phyloP scores from a whole-genome alignment of 2,113 vertebrate species.

The Protobothrops flavoviridis region DNA sequence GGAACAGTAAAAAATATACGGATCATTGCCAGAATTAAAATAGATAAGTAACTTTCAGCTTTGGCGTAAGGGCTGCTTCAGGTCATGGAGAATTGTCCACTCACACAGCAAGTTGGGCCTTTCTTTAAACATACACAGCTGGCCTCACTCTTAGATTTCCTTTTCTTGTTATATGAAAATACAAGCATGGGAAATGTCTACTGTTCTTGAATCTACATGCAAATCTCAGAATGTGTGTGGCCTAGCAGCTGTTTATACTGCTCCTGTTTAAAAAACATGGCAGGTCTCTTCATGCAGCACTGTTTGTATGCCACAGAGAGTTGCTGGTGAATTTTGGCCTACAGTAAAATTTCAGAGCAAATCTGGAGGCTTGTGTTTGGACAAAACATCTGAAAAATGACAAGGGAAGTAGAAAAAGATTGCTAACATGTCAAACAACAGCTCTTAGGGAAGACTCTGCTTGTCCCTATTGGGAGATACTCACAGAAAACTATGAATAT shows the following conservation, averaged over 20 bases:
- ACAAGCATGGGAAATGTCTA: conserved; percentile 7
- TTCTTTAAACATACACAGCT: neutral
- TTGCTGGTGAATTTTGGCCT: neutral
- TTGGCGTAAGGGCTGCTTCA: neutral
- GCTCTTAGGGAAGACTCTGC: neutral
- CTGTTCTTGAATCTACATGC: conserved; percentile 16
- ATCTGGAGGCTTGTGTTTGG: conserved; percentile 1
- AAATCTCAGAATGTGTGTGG: conserved; percentile 40
- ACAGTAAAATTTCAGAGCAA: conserved; percentile 3
- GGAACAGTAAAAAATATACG: neutral
- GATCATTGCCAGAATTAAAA: neutral
- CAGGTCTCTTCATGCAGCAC: neutral
- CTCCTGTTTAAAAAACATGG: conserved; percentile 24
- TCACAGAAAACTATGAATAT: neutral
- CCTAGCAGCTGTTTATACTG: conserved; percentile 15
- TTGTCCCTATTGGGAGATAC: too few relatives aligned
- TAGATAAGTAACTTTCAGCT: neutral
- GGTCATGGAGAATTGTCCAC: conserved; percentile 14
- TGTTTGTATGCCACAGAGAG: conserved; percentile 27
- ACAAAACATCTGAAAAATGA: conserved; percentile 1
- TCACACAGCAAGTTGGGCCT: conserved; percentile 16
- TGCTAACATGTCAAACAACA: neutral
- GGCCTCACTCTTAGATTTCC: neutral
- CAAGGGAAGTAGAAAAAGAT: conserved; percentile 7
- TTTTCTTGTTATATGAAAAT: conserved; percentile 32